These are phyloP conservation scores for Eriocheir sinensis DNA, from an alignment of 1,140 invertebrate species.

Conservation along the genomic window DNA sequence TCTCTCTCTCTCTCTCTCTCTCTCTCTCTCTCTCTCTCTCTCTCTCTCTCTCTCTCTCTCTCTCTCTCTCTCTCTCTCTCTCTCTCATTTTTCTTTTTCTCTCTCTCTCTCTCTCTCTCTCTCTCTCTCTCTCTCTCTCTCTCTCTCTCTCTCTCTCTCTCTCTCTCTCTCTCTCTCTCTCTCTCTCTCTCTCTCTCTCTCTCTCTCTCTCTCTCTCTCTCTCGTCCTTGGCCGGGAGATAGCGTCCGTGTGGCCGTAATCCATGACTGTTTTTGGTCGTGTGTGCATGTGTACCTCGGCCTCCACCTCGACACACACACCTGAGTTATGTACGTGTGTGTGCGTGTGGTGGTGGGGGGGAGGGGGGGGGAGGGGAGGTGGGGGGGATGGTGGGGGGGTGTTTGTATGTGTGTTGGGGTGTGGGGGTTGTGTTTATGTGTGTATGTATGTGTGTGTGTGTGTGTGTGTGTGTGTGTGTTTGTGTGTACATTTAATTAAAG, in stretches of 20 bases:
- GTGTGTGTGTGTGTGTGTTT: no score
- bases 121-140: neutral
- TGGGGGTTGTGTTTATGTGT: no score
- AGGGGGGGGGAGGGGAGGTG: neutral
- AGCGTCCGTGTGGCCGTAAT: slow-evolving; percentile 1
- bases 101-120: neutral
- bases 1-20: slow-evolving; percentile 12
- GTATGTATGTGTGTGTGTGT: no score
- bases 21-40: neutral
- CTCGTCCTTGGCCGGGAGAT: neutral
- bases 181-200: neutral
- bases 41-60: neutral
- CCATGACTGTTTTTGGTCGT: slow-evolving; percentile 2
- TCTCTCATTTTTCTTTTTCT: no score
- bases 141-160: neutral
- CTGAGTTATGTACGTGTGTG: slow-evolving; percentile 5
- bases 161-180: slow-evolving; percentile 22
- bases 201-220: no score
- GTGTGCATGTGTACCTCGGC: neutral
- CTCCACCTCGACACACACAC: neutral
- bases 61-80: neutral
- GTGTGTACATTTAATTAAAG: no score
- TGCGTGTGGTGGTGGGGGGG: neutral
- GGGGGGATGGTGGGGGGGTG: neutral
- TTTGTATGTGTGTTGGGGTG: no score